Base-by-base conservation (phyloP, 1,140 invertebrate genomes). In the Maniola jurtina region DNA sequence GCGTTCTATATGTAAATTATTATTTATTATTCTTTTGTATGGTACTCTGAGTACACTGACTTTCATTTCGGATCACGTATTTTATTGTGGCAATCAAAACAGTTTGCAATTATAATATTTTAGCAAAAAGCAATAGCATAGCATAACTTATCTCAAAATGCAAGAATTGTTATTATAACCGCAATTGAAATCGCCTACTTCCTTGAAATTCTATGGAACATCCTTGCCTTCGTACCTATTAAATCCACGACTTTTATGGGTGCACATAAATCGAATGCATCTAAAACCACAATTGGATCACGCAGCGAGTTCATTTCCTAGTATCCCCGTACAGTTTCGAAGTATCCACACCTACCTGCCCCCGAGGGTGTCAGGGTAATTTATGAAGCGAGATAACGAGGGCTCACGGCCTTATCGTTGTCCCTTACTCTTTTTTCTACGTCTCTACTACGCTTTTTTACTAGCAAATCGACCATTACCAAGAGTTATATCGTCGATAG, bases 221-320 rank as follows among this genome's bases (percentile, higher is more conserved):
- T 45, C 9, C 9, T 45, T 13, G 42, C 5, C 11, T 45, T 2
- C 13, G 42, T 34, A 25, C 16, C 52, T 54, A 34, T 54, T 25
- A 33, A 25, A 25, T 16, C 15, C 52, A 9, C 52, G 16, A 34
- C 14, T 60, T 60, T 60, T 54, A 45, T 45, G 13, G 42, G 42
- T 45, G 52, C 66, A 76, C 62, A 79, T 80, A 81, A 86, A 81
- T 83, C 77, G 77, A 83, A 78, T 89, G 83, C 84, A 89, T 77
- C 79, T 83, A 71, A 82, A 89, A 88, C 85, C 76, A 83, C 85
- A 86, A 89, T 89, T 89, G 85, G 87, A 89, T 89, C 87, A 89
- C 87, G 87, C 86, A 89, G 78, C 72, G 74, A 83, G 76, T 83
- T 83, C 81, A 87, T 88, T 86, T 86, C 80, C 81, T 73, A 73